Percentiles rank a stretch among this genome's conserved stretches.
phyloP scores from a whole-genome alignment of 92 coral and sea anemone genomes.

The Scolanthus callimorphus region DNA sequence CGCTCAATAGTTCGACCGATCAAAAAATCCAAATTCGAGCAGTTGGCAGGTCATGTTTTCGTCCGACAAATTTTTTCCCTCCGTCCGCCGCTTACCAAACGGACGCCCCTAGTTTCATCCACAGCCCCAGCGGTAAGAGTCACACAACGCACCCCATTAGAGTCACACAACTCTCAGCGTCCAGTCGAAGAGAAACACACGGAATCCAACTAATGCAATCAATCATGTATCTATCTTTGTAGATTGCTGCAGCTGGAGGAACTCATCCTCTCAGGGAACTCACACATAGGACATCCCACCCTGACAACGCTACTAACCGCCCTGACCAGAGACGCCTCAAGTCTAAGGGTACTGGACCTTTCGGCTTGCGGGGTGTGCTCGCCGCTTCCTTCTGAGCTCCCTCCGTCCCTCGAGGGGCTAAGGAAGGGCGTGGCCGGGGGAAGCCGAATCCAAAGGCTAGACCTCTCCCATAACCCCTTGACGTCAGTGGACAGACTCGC shows the following conservation, averaged over 20 bases:
- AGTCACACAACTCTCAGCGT: neutral
- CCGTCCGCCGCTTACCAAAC: neutral
- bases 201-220: neutral
- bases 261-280: conserved; percentile 74
- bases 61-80: neutral
- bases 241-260: conserved; percentile 35
- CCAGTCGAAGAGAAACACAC: neutral
- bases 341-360: conserved; percentile 48
- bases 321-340: conserved; percentile 12
- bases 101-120: neutral
- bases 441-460: neutral
- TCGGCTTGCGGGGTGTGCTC: conserved; percentile 71
- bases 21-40: too few relatives aligned
- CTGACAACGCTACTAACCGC: conserved; percentile 24
- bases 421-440: neutral
- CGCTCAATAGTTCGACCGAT: too few relatives aligned
- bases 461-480: neutral
- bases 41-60: too few relatives aligned
- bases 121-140: neutral
- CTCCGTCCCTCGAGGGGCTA: neutral
- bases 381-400: conserved; percentile 37
- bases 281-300: conserved; percentile 14
- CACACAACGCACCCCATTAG: neutral
- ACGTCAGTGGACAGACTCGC: neutral
- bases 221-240: conserved; percentile 1